Evolutionary conservation across 1,140 invertebrate genomes (phyloP), one percentile per base, ranked within the genome.

Genomic region (Leptopilina clavipes): DNA sequence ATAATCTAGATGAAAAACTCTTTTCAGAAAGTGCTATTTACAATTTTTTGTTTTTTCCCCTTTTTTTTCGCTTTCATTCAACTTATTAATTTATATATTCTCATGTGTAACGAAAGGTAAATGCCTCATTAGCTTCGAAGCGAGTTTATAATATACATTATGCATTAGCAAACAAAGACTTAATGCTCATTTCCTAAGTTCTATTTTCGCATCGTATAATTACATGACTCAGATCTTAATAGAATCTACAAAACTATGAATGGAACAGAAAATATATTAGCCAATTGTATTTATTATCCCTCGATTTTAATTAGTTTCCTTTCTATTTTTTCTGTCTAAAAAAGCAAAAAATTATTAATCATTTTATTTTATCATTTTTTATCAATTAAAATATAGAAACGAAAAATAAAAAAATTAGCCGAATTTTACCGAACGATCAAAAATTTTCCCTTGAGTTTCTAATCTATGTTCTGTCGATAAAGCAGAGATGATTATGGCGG

Each of bases 121-220:
- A 52, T 52, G 48, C n/a, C 48, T 52, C 48, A 52, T 52, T 52
- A 52, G 48, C 48, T 52, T 3, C 14, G 6, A 52, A n/a, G 48
- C n/a, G 17, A n/a, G 7, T 17, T 17, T 52, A 8, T 52, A 17
- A 52, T 8, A 17, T 52, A 52, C 48, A 52, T 52, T 52, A n/a
- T 52, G 48, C 48, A 52, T 52, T 52, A 17, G n/a, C 48, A 17
- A 52, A 52, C 48, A 52, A 52, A 52, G 45, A n/a, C 10, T 14
- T 14, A 9, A 44, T 44, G 10, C n/a, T 45, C 11, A 45, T 45
- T 45, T 45, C 14, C 44, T 14, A 45, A 45, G 44, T 12, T n/a
- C 44, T 45, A 45, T 45, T 45, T 45, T 45, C 44, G 14, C 44
- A 45, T 12, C 14, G 44, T 45, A 45, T 45, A 45, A 45, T 45